phyloP scores from a whole-genome alignment of 2,797 vertebrate species.

The Hypotaenidia philippensis region DNA sequence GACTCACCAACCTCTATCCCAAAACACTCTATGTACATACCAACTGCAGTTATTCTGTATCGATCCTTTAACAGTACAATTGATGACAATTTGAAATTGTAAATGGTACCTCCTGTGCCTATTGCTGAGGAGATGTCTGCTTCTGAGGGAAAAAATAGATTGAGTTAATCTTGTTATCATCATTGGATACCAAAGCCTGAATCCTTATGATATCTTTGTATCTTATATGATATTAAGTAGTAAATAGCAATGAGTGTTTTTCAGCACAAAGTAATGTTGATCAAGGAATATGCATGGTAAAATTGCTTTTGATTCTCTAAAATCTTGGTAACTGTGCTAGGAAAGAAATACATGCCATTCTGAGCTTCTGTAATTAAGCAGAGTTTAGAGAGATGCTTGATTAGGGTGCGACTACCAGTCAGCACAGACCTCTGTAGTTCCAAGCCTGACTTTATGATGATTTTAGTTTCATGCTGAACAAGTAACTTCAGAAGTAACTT shows the following conservation, averaged over 20 bases:
- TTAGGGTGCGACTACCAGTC: not conserved
- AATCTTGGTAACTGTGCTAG: not conserved
- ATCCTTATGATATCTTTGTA: not conserved
- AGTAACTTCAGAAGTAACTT: not conserved
- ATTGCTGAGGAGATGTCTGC: not conserved
- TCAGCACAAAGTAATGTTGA: not conserved
- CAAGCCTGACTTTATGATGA: not conserved
- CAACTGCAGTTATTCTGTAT: not conserved
- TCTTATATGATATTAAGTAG: not conserved
- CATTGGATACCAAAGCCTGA: not conserved
- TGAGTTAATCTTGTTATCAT: not conserved
- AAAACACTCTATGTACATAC: accelerated
- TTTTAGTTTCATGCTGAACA: not conserved
- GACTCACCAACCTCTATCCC: not conserved
- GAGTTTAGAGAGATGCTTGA: not conserved
- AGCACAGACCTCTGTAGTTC: not conserved
- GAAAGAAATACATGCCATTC: not conserved
- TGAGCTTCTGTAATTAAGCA: not conserved
- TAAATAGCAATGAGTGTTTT: not conserved
- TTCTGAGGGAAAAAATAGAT: not conserved
- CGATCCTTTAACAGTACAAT: not conserved
- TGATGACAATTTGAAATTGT: not conserved
- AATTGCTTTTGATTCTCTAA: not conserved
- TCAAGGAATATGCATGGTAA: not conserved
- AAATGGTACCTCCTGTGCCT: not conserved